Base-by-base conservation (phyloP, 2,113 vertebrate genomes). In the Cariama cristata region DNA sequence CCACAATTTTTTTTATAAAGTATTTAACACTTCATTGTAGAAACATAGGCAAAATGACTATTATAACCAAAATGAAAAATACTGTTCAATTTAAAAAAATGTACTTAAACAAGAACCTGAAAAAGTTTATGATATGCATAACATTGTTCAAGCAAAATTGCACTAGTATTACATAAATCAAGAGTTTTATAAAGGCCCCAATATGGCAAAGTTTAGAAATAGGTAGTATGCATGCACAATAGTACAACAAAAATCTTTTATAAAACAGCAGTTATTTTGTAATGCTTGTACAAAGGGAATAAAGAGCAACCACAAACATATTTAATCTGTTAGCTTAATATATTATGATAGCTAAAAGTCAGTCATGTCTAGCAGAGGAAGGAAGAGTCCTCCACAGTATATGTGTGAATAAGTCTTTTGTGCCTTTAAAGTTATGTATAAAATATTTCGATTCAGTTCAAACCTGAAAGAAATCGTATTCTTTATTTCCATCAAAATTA, bases 151-250 rank as follows among this genome's bases (percentile, higher is more conserved):
- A 98, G 98, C 98, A 98, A 98, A 98, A 98, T 98, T 98, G 96
- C 98, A 98, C 98, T 98, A 98, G 96, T 98, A 98, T 98, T 98
- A 98, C 98, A 98, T 94, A 98, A 98, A 98, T 97, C 97, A 98
- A 98, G 97, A 97, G 93, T 98, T 98, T 98, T 98, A 98, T 98
- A 98, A 98, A 99, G 98, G 98, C 98, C 98, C 97, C 98, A 97
- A 96, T 98, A 98, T 98, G 98, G 98, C 98, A 98, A 98, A 98
- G 97, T 98, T 98, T 98, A 98, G 98, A 98, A 98, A 99, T 98
- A 98, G 98, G 98, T 98, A 98, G 98, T 98, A 98, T 98, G 98
- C 98, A 99, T 99, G 98, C 98, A 98, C 98, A 98, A 97, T 97
- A 98, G 97, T 98, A 98, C 98, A 98, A 98, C 98, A 98, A 98